Evolutionary conservation across 2,888 invertebrate species (phyloP).

Genomic region (Pseudanteris insignis): DNA sequence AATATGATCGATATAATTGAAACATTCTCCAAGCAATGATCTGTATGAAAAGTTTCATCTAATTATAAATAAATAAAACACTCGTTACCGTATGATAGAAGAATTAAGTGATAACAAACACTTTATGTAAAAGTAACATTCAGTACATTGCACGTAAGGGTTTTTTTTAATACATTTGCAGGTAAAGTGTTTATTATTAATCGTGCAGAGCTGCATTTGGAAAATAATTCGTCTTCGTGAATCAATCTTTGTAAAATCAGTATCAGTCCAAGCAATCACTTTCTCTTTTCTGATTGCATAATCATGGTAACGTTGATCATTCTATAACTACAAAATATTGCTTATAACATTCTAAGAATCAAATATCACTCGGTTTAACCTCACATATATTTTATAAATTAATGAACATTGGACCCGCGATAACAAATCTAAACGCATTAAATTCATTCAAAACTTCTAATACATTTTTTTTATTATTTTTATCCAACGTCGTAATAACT

Average conservation of each 20-base stretch:
- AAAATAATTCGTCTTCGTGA: conserved; percentile 29
- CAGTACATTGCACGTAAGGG: too few species aligned
- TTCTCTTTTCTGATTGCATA: conserved; percentile 32
- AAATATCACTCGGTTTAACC: conserved; percentile 40
- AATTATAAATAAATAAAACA: too few species aligned
- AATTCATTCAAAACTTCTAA: too few species aligned
- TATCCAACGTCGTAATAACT: too few species aligned
- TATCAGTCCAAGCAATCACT: conserved; percentile 33
- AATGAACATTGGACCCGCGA: conserved; percentile 62
- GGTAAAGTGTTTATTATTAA: conserved; percentile 33
- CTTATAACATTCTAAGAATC: conserved; percentile 49
- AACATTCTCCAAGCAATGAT: too few species aligned
- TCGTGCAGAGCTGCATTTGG: conserved; percentile 30
- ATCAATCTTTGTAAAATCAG: conserved; percentile 26
- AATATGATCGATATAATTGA: conserved; percentile 35
- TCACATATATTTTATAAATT: too few species aligned
- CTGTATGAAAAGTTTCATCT: too few species aligned
- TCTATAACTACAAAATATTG: conserved; percentile 51
- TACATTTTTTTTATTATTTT: too few species aligned
- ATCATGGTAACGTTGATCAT: conserved; percentile 34
- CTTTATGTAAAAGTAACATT: too few species aligned
- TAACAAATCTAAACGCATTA: conserved; percentile 61
- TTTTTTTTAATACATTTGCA: conserved; percentile 30
- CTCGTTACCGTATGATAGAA: too few species aligned
- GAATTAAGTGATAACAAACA: too few species aligned